Percentiles rank a stretch among this genome's conserved stretches.
Evolutionary conservation across 2,797 vertebrate species (phyloP).

Genomic region (Hippocampus kuda): DNA sequence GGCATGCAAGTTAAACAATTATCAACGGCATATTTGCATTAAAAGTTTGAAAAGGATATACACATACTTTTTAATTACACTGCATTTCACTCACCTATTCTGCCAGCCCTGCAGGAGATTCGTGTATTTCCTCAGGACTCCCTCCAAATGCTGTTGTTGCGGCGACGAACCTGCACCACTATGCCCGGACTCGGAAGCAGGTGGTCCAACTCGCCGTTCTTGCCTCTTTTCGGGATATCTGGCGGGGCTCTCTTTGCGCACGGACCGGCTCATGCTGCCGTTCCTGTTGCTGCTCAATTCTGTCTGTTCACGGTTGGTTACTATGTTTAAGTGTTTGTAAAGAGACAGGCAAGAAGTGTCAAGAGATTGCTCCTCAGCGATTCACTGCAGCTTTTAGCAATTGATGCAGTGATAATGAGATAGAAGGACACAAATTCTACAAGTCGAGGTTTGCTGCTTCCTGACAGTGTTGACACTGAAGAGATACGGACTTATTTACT

Average conservation of each 20-base stretch:
- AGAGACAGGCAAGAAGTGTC: background rate
- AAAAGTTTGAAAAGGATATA: background rate
- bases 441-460: background rate
- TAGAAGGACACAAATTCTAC: background rate
- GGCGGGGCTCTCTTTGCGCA: conserved; percentile 23
- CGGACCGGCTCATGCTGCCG: conserved; percentile 39
- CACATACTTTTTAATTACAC: background rate
- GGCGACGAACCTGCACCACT: conserved; percentile 21
- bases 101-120: conserved; percentile 91
- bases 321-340: background rate
- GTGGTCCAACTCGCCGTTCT: conserved; percentile 25
- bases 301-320: background rate
- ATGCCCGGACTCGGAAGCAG: conserved; percentile 16
- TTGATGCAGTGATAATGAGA: conserved; percentile 3
- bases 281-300: background rate
- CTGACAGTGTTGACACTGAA: background rate
- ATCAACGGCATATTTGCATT: background rate
- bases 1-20: background rate
- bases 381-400: background rate
- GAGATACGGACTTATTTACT: conserved; percentile 16
- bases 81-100: conserved; percentile 67
- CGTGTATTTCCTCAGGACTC: conserved; percentile 85
- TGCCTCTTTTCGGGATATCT: conserved; percentile 23
- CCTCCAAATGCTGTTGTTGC: conserved; percentile 70
- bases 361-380: background rate